Conservation (phyloP, 1,140 invertebrate species). For the Sarcophaga peregrina region DNA sequence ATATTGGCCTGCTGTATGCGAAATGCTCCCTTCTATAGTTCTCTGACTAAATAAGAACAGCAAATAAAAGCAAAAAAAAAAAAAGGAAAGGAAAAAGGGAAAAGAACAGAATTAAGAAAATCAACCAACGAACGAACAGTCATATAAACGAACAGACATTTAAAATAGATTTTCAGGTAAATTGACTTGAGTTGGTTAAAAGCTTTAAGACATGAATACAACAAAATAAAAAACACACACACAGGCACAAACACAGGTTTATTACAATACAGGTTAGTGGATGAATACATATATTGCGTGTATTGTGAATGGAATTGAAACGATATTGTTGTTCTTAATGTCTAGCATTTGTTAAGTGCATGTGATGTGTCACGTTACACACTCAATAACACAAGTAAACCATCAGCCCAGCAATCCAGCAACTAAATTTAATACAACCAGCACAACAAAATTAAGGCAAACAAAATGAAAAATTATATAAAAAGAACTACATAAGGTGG, state of each 20-base stretch:
- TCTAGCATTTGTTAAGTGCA: neutral
- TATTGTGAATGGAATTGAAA: neutral
- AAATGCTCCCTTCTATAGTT: no score
- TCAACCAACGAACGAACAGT: neutral
- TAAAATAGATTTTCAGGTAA: constrained; percentile 22
- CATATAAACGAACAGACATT: neutral
- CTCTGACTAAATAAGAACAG: no score
- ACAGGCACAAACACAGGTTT: neutral
- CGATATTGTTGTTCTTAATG: neutral
- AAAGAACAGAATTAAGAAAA: no score
- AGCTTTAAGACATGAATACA: neutral
- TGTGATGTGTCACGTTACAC: constrained; percentile 7
- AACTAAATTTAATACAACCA: no score
- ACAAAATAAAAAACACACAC: neutral
- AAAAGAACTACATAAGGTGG: no score
- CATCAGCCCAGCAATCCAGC: no score
- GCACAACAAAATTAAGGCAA: no score
- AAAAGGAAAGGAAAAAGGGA: no score
- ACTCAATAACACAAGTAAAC: no score
- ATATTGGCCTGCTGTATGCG: no score
- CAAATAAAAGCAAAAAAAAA: no score
- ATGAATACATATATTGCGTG: neutral
- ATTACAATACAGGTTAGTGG: neutral
- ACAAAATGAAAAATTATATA: no score
- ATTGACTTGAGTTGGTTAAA: constrained; percentile 19